Evolutionary conservation across 1,140 invertebrate species (phyloP).

Genomic region (Xylocopa sonorina): DNA sequence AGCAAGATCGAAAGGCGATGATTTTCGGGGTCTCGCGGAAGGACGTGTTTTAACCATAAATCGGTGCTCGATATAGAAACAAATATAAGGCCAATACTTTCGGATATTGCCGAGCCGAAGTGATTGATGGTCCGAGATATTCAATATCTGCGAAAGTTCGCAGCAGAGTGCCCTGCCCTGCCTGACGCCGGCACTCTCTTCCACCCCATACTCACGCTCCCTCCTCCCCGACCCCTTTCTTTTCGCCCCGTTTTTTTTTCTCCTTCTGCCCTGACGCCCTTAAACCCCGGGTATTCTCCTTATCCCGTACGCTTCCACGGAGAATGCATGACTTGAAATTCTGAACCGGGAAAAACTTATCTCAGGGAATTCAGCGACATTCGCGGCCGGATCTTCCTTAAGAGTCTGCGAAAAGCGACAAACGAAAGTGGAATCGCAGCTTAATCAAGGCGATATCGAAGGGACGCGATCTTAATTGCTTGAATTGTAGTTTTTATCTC

Average conservation of each 20-base stretch:
- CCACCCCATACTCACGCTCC: neutral
- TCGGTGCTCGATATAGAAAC: slow-evolving; percentile 75
- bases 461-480: slow-evolving; percentile 25
- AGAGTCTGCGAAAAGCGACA: neutral
- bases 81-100: slow-evolving; percentile 79
- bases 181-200: slow-evolving; percentile 44
- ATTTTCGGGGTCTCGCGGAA: slow-evolving; percentile 32
- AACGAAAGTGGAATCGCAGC: neutral
- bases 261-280: neutral
- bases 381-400: neutral
- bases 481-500: slow-evolving; percentile 15
- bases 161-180: slow-evolving; percentile 30
- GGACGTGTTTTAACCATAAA: slow-evolving; percentile 75
- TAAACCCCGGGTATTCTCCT: slow-evolving; percentile 34
- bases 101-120: slow-evolving; percentile 73
- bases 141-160: slow-evolving; percentile 79
- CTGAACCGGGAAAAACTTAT: slow-evolving; percentile 47
- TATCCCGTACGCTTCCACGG: slow-evolving; percentile 46
- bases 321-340: slow-evolving; percentile 46
- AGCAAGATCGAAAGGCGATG: slow-evolving; percentile 38
- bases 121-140: slow-evolving; percentile 81
- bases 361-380: slow-evolving; percentile 50
- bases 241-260: neutral
- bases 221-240: neutral
- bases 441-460: slow-evolving; percentile 36